These are phyloP conservation scores for Bradynema listronoti DNA, from an alignment of 1,140 invertebrate species.

Conservation along the genomic window DNA sequence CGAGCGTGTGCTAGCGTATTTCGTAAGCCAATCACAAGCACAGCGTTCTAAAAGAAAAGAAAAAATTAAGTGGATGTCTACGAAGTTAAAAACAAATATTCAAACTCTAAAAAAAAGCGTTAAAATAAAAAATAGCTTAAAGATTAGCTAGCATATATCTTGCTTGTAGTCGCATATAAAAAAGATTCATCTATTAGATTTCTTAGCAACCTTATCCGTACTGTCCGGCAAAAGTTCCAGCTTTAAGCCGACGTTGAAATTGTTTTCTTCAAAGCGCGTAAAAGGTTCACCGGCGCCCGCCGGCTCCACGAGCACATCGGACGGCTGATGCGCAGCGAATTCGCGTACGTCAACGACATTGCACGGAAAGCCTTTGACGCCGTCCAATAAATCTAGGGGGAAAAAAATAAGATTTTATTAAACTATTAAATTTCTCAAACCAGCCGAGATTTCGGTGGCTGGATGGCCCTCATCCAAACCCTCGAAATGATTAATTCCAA, in stretches of 20 bases:
- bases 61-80: no score
- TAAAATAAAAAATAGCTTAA: slow-evolving; percentile 1
- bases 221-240: slow-evolving; percentile 15
- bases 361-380: slow-evolving; percentile 12
- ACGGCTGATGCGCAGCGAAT: slow-evolving; percentile 3
- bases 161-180: no score
- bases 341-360: slow-evolving; percentile 22
- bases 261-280: slow-evolving; percentile 32
- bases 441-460: no score
- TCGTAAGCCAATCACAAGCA: slow-evolving; percentile 37
- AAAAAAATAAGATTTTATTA: not conserved
- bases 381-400: slow-evolving; percentile 27
- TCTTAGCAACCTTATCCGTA: no score
- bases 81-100: no score
- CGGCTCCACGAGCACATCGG: slow-evolving; percentile 26
- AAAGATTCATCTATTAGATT: no score
- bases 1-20: slow-evolving; percentile 38
- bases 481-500: no score
- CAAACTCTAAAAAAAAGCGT: not conserved
- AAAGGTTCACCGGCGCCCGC: slow-evolving; percentile 23
- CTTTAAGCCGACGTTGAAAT: slow-evolving; percentile 40
- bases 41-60: slow-evolving; percentile 24
- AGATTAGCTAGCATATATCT: no score
- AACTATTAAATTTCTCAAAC: no score
- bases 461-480: no score